phyloP scores from a whole-genome alignment of 1,140 invertebrate genomes.

The Zophobas morio region DNA sequence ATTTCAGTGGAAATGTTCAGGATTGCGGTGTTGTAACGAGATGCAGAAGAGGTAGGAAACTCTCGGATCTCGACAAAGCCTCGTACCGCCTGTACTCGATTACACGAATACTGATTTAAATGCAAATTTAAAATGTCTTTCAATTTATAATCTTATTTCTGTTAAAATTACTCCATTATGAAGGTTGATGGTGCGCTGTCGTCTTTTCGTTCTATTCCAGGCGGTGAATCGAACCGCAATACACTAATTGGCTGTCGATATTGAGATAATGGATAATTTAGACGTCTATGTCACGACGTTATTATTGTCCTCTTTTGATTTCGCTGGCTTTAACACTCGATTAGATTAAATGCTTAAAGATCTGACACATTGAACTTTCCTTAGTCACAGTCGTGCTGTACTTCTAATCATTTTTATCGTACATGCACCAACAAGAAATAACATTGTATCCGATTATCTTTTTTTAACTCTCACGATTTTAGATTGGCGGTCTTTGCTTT shows the following conservation, averaged over 20 bases:
- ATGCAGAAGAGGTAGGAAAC: constrained; percentile 44
- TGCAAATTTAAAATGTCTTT: constrained; percentile 67
- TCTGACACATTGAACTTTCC: background rate
- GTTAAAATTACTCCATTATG: constrained; percentile 67
- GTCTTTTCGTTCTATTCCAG: constrained; percentile 45
- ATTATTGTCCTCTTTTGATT: constrained; percentile 34
- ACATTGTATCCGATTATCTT: background rate
- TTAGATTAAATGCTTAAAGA: constrained; percentile 23
- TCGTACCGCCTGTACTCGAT: constrained; percentile 59
- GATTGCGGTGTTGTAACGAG: constrained; percentile 44
- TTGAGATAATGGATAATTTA: constrained; percentile 54
- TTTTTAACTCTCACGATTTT: background rate
- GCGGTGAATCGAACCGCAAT: constrained; percentile 42
- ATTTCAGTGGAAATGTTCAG: constrained; percentile 31
- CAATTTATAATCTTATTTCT: constrained; percentile 67
- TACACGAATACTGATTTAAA: constrained; percentile 66
- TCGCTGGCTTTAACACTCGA: constrained; percentile 25
- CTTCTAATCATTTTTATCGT: background rate
- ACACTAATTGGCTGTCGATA: constrained; percentile 54
- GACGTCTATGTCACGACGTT: constrained; percentile 30
- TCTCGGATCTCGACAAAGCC: constrained; percentile 42
- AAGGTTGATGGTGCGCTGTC: constrained; percentile 58
- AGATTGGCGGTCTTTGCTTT: too few relatives aligned
- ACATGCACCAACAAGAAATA: background rate
- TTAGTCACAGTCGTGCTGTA: background rate